These are phyloP conservation scores for Hippoglossus stenolepis DNA, from an alignment of 2,113 vertebrate species.

Conservation along the genomic window DNA sequence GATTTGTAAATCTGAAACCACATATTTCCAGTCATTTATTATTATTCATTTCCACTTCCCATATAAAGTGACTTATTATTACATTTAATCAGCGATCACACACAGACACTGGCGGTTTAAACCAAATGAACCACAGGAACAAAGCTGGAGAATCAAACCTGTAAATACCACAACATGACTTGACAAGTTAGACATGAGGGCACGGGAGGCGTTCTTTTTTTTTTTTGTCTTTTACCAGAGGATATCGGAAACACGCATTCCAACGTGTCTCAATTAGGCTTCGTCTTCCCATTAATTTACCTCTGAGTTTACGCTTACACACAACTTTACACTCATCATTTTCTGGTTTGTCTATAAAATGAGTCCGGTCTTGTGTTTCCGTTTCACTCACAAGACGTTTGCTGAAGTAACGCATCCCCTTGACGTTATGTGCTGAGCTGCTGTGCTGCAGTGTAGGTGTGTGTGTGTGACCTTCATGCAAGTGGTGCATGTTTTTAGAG, in stretches of 20 bases:
- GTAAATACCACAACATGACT: constrained; percentile 84
- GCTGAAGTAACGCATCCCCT: background rate
- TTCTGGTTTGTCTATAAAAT: constrained; percentile 5
- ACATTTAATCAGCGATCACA: constrained; percentile 18
- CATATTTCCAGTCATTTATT: background rate
- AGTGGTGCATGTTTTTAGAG: constrained; percentile 18
- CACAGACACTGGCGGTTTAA: background rate
- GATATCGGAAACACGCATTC: constrained; percentile 74
- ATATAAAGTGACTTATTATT: background rate
- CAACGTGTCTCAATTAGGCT: constrained; percentile 56
- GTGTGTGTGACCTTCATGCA: too few species aligned
- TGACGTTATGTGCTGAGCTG: too few species aligned
- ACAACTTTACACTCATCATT: constrained; percentile 6
- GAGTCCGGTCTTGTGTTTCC: too few species aligned
- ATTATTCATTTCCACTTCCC: background rate
- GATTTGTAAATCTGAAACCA: too few species aligned
- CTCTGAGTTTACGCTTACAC: constrained; percentile 3
- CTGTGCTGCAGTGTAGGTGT: background rate
- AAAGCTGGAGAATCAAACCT: constrained; percentile 68
- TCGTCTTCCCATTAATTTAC: constrained; percentile 36
- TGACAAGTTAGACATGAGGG: constrained; percentile 78
- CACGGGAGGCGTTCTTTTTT: constrained; percentile 59
- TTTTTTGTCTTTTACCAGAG: constrained; percentile 39
- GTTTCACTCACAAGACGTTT: background rate
- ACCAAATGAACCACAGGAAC: constrained; percentile 34